phyloP scores from a whole-genome alignment of 2,888 invertebrate genomes.

The Syritta pipiens region DNA sequence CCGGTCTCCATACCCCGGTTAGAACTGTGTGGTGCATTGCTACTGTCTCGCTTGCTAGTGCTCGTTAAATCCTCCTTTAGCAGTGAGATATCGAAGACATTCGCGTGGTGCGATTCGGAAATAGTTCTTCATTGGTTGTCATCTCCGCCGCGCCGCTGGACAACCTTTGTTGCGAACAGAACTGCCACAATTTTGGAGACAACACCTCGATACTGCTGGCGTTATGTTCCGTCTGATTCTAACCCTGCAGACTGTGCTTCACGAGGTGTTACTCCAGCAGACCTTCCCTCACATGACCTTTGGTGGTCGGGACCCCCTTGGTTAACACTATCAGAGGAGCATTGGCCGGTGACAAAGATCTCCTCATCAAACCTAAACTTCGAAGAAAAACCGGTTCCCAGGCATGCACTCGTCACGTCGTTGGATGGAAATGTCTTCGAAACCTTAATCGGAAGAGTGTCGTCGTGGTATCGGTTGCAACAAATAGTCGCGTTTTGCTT shows the following conservation, averaged over 20 bases:
- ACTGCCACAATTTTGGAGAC: slow-evolving; percentile 46
- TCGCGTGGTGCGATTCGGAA: slow-evolving; percentile 73
- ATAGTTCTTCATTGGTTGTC: slow-evolving; percentile 72
- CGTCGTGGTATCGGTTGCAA: background rate
- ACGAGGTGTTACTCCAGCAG: slow-evolving; percentile 44
- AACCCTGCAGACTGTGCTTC: slow-evolving; percentile 67
- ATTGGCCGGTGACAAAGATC: background rate
- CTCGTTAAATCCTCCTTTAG: too few species aligned
- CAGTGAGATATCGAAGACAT: too few species aligned
- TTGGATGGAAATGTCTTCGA: background rate
- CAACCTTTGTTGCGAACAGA: slow-evolving; percentile 44
- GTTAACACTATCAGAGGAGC: background rate
- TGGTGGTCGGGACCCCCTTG: slow-evolving; percentile 56
- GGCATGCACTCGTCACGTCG: too few species aligned
- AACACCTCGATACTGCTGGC: slow-evolving; percentile 34
- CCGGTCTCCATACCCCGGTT: too few species aligned
- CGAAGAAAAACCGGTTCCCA: too few species aligned
- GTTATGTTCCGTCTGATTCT: slow-evolving; percentile 38
- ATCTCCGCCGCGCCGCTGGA: slow-evolving; percentile 47
- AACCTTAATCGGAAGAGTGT: background rate
- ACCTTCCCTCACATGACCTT: slow-evolving; percentile 9
- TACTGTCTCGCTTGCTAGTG: too few species aligned
- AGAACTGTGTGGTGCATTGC: too few species aligned
- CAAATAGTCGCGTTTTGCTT: background rate
- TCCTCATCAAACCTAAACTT: background rate